Conservation (phyloP, 2,888 invertebrate genomes). For the Gymnocheta viridis region DNA sequence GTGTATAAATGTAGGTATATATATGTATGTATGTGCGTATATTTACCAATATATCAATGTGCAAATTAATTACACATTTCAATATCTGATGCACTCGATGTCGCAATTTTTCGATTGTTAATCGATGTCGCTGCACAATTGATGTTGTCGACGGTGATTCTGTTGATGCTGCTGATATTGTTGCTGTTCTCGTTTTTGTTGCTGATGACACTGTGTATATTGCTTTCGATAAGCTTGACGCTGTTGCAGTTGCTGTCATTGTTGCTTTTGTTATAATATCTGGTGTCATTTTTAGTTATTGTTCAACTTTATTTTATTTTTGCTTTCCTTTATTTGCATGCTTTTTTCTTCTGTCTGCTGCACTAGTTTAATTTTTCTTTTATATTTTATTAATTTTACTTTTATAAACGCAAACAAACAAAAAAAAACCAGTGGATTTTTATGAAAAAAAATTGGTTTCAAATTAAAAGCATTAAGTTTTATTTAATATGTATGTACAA, state of each 20-base stretch:
- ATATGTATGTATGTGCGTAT: constrained; percentile 13
- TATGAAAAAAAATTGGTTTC: neutral
- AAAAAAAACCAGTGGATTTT: neutral
- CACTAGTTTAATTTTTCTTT: constrained; percentile 19
- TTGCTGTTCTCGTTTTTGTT: constrained; percentile 28
- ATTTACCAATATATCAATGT: constrained; percentile 82
- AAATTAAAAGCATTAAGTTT: neutral
- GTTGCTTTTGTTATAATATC: constrained; percentile 67
- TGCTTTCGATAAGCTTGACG: constrained; percentile 43
- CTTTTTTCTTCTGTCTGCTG: constrained; percentile 14
- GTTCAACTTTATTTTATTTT: constrained; percentile 40
- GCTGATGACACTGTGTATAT: constrained; percentile 23
- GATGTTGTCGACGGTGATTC: constrained; percentile 47
- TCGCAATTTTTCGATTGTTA: constrained; percentile 80
- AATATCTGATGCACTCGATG: constrained; percentile 80
- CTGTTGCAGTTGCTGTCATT: constrained; percentile 57
- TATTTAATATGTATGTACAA: neutral
- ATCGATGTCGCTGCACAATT: constrained; percentile 77
- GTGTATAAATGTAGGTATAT: neutral
- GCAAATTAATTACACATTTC: constrained; percentile 82
- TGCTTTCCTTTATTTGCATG: constrained; percentile 30
- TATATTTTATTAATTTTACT: constrained; percentile 21
- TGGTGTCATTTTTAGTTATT: constrained; percentile 69
- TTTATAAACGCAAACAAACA: constrained; percentile 6
- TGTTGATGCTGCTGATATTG: constrained; percentile 20